Evolutionary conservation across 2,888 invertebrate species (phyloP), one percentile per base, ranked within the genome.

Genomic region (Masnerella sp.): DNA sequence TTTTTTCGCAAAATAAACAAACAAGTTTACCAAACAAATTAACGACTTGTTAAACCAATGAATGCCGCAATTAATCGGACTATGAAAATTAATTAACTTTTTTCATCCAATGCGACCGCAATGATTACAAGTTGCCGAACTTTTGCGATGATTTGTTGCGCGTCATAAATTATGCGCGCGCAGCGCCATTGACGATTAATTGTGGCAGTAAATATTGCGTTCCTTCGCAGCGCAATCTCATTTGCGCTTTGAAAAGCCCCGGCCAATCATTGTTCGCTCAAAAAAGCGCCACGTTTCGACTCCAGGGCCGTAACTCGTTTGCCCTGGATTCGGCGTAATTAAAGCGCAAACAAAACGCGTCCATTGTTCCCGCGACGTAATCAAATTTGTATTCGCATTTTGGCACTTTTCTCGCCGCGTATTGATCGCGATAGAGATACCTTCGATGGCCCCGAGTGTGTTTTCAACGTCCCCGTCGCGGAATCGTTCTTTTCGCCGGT

Each of bases 341-440:
- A 47, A 38, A 59, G 36, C 30, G 9, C 38, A 47, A 47, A 59
- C 47, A 59, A 59, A 59, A 59, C 28, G 14, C 38, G 25, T 34
- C 34, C 22, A 43, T 45, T 59, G 42, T 28, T n/a, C 12, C 7
- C 30, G 25, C 22, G 36, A 2, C 15, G 28, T 45, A 38, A 45
- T 59, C 14, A 36, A 59, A 47, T 47, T 47, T 45, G 36, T 22
- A 47, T 47, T 47, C 28, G 17, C 59, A 36, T 59, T 59, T 59
- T 12, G 59, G 17, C 12, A 59, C 17, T 47, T 59, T 59, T 34
- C 47, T 25, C 36, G 17, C 14, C n/a, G n/a, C 34, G 36, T 38
- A 52, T 38, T 25, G 52, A 52, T 52, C 38, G n/a, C n/a, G n/a
- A n/a, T n/a, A n/a, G n/a, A n/a, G n/a, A n/a, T n/a, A n/a, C n/a